These are phyloP conservation scores for Octodonta nipae DNA, from an alignment of 2,888 invertebrate species.

Conservation along the genomic window DNA sequence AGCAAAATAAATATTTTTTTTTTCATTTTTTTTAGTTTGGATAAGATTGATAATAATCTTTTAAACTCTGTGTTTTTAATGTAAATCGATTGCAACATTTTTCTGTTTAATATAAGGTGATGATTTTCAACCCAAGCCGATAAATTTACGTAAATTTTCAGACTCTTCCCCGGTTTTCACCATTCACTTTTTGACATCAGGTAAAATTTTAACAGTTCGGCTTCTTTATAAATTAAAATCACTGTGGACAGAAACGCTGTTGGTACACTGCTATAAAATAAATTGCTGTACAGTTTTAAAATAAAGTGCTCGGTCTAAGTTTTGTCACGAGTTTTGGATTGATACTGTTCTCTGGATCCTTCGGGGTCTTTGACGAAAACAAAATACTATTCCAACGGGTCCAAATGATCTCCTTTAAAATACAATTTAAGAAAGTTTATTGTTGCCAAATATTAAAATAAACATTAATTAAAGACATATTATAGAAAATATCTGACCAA, in stretches of 20 bases:
- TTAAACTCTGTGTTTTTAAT: no score
- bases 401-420: no score
- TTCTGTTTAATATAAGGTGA: slow-evolving; percentile 83
- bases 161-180: slow-evolving; percentile 60
- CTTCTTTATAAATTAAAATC: slow-evolving; percentile 28
- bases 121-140: slow-evolving; percentile 45
- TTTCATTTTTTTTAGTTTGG: no score
- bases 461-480: no score
- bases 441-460: no score
- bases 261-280: slow-evolving; percentile 77
- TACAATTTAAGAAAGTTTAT: no score
- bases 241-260: slow-evolving; percentile 43
- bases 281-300: slow-evolving; percentile 57
- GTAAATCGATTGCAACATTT: no score
- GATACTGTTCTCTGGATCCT: slow-evolving; percentile 49
- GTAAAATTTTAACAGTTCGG: slow-evolving; percentile 33
- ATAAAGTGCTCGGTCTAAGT: slow-evolving; percentile 71
- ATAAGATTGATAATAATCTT: no score
- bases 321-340: slow-evolving; percentile 75
- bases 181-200: slow-evolving; percentile 55
- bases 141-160: slow-evolving; percentile 53
- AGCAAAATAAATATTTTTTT: no score
- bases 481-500: no score
- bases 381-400: slow-evolving; percentile 49
- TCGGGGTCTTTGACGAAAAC: slow-evolving; percentile 53